Evolutionary conservation across 2,113 vertebrate species (phyloP).

Genomic region (Pangasianodon gigas): DNA sequence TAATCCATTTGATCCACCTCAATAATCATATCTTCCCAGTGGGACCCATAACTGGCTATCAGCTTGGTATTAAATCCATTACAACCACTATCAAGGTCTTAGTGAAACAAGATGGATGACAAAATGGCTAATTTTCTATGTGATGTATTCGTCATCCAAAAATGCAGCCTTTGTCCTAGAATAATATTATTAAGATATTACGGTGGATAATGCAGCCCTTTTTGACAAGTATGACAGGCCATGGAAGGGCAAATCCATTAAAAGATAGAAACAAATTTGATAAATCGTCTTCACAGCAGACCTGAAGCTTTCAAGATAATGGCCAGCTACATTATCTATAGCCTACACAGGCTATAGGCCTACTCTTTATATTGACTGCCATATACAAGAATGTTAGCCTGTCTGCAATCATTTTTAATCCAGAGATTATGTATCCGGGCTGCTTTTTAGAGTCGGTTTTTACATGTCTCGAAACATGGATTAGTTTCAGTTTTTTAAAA

Average conservation of each 20-base stretch:
- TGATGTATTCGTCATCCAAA: background rate
- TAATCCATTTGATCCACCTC: conserved; percentile 6
- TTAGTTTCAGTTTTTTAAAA: background rate
- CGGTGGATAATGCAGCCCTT: background rate
- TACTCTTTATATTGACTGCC: too few relatives aligned
- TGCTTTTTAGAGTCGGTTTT: background rate
- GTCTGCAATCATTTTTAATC: conserved; percentile 2
- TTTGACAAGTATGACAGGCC: background rate
- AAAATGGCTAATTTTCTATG: background rate
- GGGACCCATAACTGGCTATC: background rate
- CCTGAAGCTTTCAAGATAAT: background rate
- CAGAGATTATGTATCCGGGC: background rate
- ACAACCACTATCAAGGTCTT: background rate
- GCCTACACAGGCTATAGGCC: background rate
- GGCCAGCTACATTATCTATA: background rate
- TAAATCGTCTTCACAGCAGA: background rate
- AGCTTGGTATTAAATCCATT: conserved; percentile 15
- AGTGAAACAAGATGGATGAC: background rate
- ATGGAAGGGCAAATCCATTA: background rate
- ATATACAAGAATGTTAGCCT: background rate
- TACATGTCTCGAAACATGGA: background rate
- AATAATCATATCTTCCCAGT: background rate
- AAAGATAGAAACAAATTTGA: background rate
- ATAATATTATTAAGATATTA: background rate
- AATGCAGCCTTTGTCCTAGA: background rate